A percentile compares a stretch with the other conserved stretches of the same genome.
These are phyloP conservation scores for Drosophila littoralis DNA, from an alignment of 1,140 invertebrate species.

Conservation along the genomic window DNA sequence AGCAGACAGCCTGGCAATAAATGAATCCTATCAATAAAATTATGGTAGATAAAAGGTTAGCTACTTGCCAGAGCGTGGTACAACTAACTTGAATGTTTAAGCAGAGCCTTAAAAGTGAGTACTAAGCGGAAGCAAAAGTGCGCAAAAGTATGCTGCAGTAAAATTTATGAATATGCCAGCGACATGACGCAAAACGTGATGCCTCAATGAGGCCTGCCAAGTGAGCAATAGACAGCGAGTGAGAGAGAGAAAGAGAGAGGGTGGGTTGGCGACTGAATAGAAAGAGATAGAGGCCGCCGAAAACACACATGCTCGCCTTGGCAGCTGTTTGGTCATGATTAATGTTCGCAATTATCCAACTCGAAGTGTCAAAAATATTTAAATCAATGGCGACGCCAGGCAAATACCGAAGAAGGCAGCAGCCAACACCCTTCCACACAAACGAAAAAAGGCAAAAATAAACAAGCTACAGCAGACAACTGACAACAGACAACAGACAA, in stretches of 20 bases:
- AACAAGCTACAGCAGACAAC: slow-evolving; percentile 13
- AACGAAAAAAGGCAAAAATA: not conserved
- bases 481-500: slow-evolving; percentile 17
- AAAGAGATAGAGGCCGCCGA: not conserved
- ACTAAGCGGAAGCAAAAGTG: not conserved
- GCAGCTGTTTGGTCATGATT: slow-evolving; percentile 73
- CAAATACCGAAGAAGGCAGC: slow-evolving; percentile 38
- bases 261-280: not conserved
- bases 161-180: slow-evolving; percentile 22
- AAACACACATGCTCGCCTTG: slow-evolving; percentile 17
- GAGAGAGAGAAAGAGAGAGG: not conserved
- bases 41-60: no score
- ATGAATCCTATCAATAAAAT: no score
- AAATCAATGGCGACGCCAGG: slow-evolving; percentile 67
- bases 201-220: slow-evolving; percentile 5
- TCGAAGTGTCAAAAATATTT: slow-evolving; percentile 81
- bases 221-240: not conserved
- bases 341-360: slow-evolving; percentile 78
- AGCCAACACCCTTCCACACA: not conserved
- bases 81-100: no score
- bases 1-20: no score
- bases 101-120: no score
- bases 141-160: slow-evolving; percentile 39
- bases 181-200: slow-evolving; percentile 17
- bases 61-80: no score